Evolutionary conservation across 2,797 vertebrate genomes (phyloP), one percentile per base, ranked within the genome.

Genomic region (Trematomus bernacchii): DNA sequence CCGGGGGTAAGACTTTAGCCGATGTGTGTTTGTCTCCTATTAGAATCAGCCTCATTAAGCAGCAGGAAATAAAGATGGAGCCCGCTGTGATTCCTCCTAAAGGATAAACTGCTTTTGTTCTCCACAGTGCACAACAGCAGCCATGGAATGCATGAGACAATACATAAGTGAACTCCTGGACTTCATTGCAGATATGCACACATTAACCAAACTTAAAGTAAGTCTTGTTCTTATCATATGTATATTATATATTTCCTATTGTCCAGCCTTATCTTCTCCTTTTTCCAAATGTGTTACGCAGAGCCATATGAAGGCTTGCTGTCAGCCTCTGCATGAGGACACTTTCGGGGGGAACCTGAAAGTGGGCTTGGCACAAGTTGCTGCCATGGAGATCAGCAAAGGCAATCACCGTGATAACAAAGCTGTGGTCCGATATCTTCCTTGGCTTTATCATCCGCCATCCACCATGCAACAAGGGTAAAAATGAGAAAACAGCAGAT

Each of bases 221-320:
- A 91, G 95, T 86, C 33, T 58, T 48, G 1, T 53, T 67, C 16
- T 47, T 51, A 58, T 51, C 8, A 40, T 43, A 37, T 16, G 10
- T n/a, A 3, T 2, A 62, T n/a, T 8, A 48, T 44, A 16, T 50
- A 55, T 16, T 58, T 27, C 30, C 27, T n/a, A 3, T 55, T 71
- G 14, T 42, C 19, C 10, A 33, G 11, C 10, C 37, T 60, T 19
- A 46, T 58, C 30, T 46, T 70, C 51, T 61, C 57, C 21, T 52
- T 12, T 3, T 48, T 57, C 18, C n/a, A 10, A 52, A 71, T 66
- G 14, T 73, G 23, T 75, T 33, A 42, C 73, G 42, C 87, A 99
- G 98, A 98, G 96, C 91, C 98, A 99, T 90, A 99, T 99, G 98
- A 99, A 99, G 94, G 97, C 98, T 3, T 99, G 98, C 85, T 99